Evolutionary conservation across 2,113 vertebrate genomes (phyloP).

Genomic region (Bufo bufo): DNA sequence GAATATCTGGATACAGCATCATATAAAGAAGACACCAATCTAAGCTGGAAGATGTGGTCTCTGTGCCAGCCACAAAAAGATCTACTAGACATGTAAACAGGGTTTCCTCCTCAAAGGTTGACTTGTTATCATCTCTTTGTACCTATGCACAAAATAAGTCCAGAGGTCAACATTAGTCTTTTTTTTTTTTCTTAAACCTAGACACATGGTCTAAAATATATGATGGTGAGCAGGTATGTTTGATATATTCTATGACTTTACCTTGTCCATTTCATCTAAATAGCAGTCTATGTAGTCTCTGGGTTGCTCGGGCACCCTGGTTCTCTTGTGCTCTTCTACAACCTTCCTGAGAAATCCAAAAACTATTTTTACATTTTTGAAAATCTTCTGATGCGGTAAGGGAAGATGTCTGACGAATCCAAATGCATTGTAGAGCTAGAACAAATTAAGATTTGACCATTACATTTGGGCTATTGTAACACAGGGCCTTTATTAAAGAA

Average conservation of each 20-base stretch:
- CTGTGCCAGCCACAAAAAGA: conserved; percentile 33
- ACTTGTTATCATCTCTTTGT: conserved; percentile 16
- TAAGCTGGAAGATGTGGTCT: conserved; percentile 21
- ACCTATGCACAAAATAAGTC: neutral
- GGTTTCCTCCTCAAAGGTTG: conserved; percentile 46
- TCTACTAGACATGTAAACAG: conserved; percentile 3
- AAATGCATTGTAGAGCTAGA: conserved; percentile 58
- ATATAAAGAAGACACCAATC: conserved; percentile 30
- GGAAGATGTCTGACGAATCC: conserved; percentile 58
- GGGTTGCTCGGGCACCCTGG: conserved; percentile 58
- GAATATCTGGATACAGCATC: conserved; percentile 36
- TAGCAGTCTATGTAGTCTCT: conserved; percentile 65
- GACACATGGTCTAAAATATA: neutral
- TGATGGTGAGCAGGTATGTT: neutral
- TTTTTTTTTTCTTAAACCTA: neutral
- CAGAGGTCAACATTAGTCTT: neutral
- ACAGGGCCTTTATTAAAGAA: too few relatives aligned
- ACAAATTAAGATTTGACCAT: neutral
- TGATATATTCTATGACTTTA: neutral
- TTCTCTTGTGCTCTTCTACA: conserved; percentile 57
- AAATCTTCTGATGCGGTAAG: conserved; percentile 60
- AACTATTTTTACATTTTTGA: conserved; percentile 35
- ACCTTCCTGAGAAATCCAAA: conserved; percentile 50
- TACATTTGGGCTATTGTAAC: neutral
- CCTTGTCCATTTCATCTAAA: conserved; percentile 64